Evolutionary conservation across 2,797 vertebrate species (phyloP), one percentile per base, ranked within the genome.

Genomic region (Sebastiscus tertius): DNA sequence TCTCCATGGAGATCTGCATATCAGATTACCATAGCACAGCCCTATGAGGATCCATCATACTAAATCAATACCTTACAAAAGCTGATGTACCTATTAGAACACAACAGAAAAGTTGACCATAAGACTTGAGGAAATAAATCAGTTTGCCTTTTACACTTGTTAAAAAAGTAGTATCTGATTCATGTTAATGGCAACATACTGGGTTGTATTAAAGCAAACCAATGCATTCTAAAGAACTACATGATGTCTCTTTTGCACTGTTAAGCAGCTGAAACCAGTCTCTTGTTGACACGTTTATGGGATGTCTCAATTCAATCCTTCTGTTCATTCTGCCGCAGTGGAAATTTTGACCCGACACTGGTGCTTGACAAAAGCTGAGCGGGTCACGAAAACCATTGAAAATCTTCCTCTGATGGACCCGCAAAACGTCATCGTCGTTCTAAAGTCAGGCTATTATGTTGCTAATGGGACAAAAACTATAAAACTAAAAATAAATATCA

Each of bases 1-100:
- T 62, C 63, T 84, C 84, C 42, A 68, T 69, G 65, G 33, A 7
- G 52, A 83, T 65, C 68, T 54, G 26, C n/a, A 52, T 22, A 81
- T 87, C 72, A 73, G 73, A 87, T 79, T 75, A 89, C 26, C 4
- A 31, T 54, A 72, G 79, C 18, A 73, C 12, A 59, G 39, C 4
- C 46, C 22, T n/a, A 52, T 56, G 24, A 54, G 34, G 61, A 84
- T 63, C 58, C 67, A 76, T 81, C 42, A 67, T 12, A 55, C 24
- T 22, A 26, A 80, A 73, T 87, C 68, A 79, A 82, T 82, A 72
- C 58, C 39, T 42, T 13, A 26, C 7, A 67, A 62, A 66, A 66
- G 29, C 60, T 36, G 27, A 65, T 31, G 5, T 56, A 71, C 5
- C 5, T 16, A 26, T 59, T 20, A 5, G 4, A 46, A 61, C 3